phyloP scores from a whole-genome alignment of 2,797 vertebrate species.

The Thamnophis elegans region DNA sequence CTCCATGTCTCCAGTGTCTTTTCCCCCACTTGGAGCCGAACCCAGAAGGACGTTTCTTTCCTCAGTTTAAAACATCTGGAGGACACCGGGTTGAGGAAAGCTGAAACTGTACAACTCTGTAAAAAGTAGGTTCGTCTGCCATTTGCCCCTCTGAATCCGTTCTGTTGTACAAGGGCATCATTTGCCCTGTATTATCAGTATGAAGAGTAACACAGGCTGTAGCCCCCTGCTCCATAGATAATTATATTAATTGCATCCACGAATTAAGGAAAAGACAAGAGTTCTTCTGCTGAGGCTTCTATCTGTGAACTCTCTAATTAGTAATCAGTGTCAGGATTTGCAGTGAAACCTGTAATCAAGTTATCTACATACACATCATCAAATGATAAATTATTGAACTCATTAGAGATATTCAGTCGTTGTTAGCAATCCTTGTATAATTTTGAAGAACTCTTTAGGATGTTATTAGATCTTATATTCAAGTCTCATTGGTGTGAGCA shows the following conservation, averaged over 20 bases:
- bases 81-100: neutral
- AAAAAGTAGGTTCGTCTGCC: neutral
- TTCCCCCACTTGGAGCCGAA: too few species aligned
- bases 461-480: neutral
- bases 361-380: slow-evolving; percentile 19
- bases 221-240: slow-evolving; percentile 2
- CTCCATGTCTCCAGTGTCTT: too few species aligned
- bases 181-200: neutral
- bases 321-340: slow-evolving; percentile 27
- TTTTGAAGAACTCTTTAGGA: slow-evolving; percentile 4
- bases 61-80: neutral
- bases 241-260: slow-evolving; percentile 26
- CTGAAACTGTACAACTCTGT: neutral
- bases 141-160: neutral
- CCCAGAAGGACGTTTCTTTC: too few species aligned
- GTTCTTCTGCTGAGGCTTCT: slow-evolving; percentile 9
- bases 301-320: slow-evolving; percentile 15
- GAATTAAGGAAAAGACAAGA: neutral
- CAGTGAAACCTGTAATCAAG: slow-evolving; percentile 32
- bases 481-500: neutral
- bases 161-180: neutral
- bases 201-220: neutral
- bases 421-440: neutral
- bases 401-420: slow-evolving; percentile 4
- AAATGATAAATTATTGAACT: slow-evolving; percentile 29